Evolutionary conservation across 2,113 vertebrate species (phyloP).

Genomic region (Podilymbus podiceps): DNA sequence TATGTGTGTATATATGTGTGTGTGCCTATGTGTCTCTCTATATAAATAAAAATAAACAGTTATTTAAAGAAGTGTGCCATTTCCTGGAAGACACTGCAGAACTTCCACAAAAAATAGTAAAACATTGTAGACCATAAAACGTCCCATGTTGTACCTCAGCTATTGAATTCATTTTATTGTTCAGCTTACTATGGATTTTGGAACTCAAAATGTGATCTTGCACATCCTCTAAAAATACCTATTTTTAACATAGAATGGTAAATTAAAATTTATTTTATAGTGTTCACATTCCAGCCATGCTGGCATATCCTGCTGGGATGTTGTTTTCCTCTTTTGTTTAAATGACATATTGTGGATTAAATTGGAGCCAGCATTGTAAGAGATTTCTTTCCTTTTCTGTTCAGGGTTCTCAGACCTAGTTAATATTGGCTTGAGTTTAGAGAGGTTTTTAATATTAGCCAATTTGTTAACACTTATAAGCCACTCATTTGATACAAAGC

Average conservation of each 20-base stretch:
- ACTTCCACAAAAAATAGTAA: not conserved
- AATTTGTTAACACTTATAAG: not conserved
- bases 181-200: not conserved
- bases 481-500: not conserved
- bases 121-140: not conserved
- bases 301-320: not conserved
- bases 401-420: not conserved
- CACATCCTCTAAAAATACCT: not conserved
- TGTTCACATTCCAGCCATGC: not conserved
- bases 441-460: not conserved
- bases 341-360: not conserved
- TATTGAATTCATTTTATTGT: not conserved
- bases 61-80: not conserved
- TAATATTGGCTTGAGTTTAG: slow-evolving; percentile 29
- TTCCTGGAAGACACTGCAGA: not conserved
- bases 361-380: not conserved
- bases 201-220: not conserved
- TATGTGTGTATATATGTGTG: fast-evolving
- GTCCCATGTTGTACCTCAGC: not conserved
- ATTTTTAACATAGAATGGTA: not conserved
- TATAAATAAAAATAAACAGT: not conserved
- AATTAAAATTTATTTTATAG: not conserved
- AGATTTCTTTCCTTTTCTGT: slow-evolving; percentile 19
- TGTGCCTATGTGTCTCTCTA: not conserved
- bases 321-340: slow-evolving; percentile 12